Conservation (phyloP, 2,888 invertebrate species). For the Andricus quercusramuli region DNA sequence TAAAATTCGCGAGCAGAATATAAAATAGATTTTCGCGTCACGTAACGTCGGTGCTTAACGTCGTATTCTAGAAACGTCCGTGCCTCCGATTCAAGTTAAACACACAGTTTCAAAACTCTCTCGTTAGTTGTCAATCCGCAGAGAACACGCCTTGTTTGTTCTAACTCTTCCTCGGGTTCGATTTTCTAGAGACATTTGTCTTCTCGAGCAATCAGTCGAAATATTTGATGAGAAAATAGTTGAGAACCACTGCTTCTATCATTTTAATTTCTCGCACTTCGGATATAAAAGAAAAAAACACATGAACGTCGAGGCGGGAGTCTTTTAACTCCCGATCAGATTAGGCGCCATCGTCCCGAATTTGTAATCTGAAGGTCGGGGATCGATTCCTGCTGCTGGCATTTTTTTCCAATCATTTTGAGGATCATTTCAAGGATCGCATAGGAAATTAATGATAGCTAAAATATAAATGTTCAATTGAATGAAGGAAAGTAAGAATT, state of each 20-base stretch:
- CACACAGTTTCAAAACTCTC: conserved; percentile 33
- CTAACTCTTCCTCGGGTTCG: neutral
- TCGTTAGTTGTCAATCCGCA: conserved; percentile 41
- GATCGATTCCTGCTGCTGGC: no score
- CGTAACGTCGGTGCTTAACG: conserved; percentile 46
- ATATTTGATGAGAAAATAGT: neutral
- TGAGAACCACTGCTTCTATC: neutral
- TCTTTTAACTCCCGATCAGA: no score
- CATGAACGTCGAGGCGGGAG: no score
- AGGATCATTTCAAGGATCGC: no score
- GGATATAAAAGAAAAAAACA: no score
- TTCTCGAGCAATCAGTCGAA: neutral
- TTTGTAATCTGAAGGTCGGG: no score
- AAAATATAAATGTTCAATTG: no score
- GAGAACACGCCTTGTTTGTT: conserved; percentile 33
- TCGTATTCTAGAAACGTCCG: conserved; percentile 48
- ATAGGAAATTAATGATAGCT: no score
- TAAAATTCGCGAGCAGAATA: conserved; percentile 63
- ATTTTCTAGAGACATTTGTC: neutral
- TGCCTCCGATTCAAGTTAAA: conserved; percentile 50
- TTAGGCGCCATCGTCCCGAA: no score
- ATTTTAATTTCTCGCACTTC: neutral
- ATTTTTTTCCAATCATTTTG: no score
- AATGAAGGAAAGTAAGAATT: no score
- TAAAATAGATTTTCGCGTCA: conserved; percentile 48